These are phyloP conservation scores for Tenthredo livida DNA, from an alignment of 2,888 invertebrate species.

Conservation along the genomic window DNA sequence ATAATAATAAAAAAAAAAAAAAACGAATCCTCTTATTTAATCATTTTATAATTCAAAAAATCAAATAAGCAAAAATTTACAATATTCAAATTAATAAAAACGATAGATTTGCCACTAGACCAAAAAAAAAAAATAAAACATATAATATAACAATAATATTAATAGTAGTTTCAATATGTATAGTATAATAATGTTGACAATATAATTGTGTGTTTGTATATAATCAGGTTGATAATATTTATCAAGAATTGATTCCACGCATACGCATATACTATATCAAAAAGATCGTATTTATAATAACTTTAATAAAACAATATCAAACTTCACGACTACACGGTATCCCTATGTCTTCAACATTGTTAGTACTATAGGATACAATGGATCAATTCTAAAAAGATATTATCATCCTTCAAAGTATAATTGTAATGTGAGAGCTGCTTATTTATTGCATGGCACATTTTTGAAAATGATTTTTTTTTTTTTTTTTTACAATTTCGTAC, in stretches of 20 bases:
- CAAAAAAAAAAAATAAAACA: background rate
- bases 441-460: conserved; percentile 68
- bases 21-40: background rate
- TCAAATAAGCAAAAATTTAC: conserved; percentile 5
- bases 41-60: conserved; percentile 3
- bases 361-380: background rate
- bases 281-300: conserved; percentile 24
- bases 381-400: conserved; percentile 26
- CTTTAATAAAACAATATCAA: conserved; percentile 28
- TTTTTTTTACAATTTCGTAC: conserved; percentile 58
- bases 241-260: conserved; percentile 19
- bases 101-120: conserved; percentile 33
- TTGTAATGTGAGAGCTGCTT: conserved; percentile 61
- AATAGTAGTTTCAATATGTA: conserved; percentile 55
- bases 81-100: conserved; percentile 28
- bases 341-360: background rate
- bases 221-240: conserved; percentile 14
- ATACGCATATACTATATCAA: too few species aligned
- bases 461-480: conserved; percentile 55
- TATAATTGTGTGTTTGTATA: conserved; percentile 48
- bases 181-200: conserved; percentile 55
- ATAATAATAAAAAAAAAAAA: conserved; percentile 25
- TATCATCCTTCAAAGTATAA: conserved; percentile 27
- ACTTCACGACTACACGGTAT: conserved; percentile 24
- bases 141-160: conserved; percentile 61